Evolutionary conservation across 2,113 vertebrate genomes (phyloP).

Genomic region (Empidonax traillii): DNA sequence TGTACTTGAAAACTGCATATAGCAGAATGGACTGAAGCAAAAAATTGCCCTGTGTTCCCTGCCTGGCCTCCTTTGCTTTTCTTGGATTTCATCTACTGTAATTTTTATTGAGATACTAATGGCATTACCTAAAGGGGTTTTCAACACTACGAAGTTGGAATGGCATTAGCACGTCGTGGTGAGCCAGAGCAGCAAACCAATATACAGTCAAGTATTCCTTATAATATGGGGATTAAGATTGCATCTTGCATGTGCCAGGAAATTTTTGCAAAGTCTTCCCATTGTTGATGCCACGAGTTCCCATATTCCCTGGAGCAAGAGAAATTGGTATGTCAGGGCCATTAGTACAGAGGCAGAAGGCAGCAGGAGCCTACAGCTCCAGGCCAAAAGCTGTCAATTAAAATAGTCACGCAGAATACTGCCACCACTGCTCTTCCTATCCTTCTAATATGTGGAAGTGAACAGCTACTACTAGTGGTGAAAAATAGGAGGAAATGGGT

Average conservation of each 20-base stretch:
- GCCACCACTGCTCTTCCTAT: neutral
- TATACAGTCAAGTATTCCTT: neutral
- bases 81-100: neutral
- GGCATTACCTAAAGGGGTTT: neutral
- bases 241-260: neutral
- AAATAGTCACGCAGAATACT: neutral
- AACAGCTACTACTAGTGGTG: neutral
- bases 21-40: neutral
- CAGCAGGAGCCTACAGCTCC: neutral
- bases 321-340: neutral
- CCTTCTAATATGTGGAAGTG: neutral
- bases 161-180: neutral
- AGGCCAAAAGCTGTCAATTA: neutral
- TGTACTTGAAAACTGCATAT: neutral
- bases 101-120: slow-evolving; percentile 15
- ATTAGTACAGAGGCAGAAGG: neutral
- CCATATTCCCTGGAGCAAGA: neutral
- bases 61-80: neutral
- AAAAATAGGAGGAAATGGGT: neutral
- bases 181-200: neutral
- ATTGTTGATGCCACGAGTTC: neutral
- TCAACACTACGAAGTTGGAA: neutral
- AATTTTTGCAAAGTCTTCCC: slow-evolving; percentile 29
- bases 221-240: neutral
- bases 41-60: neutral